Base-by-base conservation (phyloP, 2,888 invertebrate species). In the Aleiodes testaceus region DNA sequence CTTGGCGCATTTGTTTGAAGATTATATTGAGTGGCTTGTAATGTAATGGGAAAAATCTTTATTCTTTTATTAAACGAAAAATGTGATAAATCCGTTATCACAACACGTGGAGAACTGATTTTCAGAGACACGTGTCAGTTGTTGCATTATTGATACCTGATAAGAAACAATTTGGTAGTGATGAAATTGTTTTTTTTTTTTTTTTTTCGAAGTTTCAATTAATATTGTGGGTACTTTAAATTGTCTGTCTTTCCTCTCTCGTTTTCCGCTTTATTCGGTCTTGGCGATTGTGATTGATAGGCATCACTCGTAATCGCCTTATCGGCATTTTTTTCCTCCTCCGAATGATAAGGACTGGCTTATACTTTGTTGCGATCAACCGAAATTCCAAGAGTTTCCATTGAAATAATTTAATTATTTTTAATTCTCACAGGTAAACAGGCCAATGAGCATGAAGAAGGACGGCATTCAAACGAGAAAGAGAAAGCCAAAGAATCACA, bases 401-500 rank as follows among this genome's bases (percentile, higher is more conserved):
- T 45, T n/a, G 14, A 44, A 22, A 44, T 16, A 18, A 42, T 3
- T 53, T n/a, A 22, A 47, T 5, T 14, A 47, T n/a, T 1, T n/a
- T 6, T 36, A 36, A 9, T 11, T 36, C 9, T 9, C 85, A 76
- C 90, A 97, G 97, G 95, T 97, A 73, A 94, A 95, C 88, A 93
- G 99, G 78, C 99, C 99, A 67, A 90, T 96, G 80, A 96, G 97
- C 80, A 99, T 99, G 98, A 98, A 98, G 89, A 99, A 99, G 89
- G 99, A 99, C 79, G 97, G 97, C 59, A 99, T 99, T 84, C 98
- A 99, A 89, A 98, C 97, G 66, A 91, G 98, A 76, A 99, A 99
- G 88, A 91, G 98, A 74, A 98, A 99, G 85, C 95, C 95, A 53
- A 95, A 95, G 88, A 92, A 88, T 80, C 86, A 87, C 36, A 75